Evolutionary conservation across 2,888 invertebrate species (phyloP).

Genomic region (Fabriciana adippe): DNA sequence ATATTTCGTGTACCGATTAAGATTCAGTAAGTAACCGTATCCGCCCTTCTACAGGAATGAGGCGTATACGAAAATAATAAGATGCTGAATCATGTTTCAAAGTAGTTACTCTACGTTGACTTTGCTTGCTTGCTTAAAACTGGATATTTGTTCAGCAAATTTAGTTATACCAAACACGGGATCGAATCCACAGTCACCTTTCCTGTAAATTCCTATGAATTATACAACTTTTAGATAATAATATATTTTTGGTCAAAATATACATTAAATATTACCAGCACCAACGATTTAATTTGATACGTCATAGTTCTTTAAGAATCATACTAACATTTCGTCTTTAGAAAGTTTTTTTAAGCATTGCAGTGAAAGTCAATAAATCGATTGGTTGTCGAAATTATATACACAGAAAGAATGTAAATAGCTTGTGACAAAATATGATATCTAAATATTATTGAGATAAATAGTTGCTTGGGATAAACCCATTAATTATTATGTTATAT

Average conservation of each 20-base stretch:
- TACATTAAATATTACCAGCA: not conserved
- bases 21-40: not conserved
- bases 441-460: not conserved
- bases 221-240: no score
- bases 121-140: not conserved
- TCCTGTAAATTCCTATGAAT: no score
- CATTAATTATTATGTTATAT: no score
- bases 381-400: constrained; percentile 1
- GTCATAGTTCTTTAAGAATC: not conserved
- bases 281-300: not conserved
- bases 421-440: not conserved
- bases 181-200: no score
- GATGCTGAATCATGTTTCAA: not conserved
- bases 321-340: constrained; percentile 18
- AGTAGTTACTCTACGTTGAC: not conserved
- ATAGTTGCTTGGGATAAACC: no score
- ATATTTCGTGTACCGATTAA: not conserved
- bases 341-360: constrained; percentile 17
- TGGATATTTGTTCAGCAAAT: no score
- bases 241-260: not conserved
- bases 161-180: no score
- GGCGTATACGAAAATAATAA: constrained; percentile 1
- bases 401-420: not conserved
- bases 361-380: constrained; percentile 24
- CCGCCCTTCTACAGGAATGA: constrained; percentile 12